These are phyloP conservation scores for Dysmachus trigonus DNA, from an alignment of 2,888 invertebrate genomes.

Conservation along the genomic window DNA sequence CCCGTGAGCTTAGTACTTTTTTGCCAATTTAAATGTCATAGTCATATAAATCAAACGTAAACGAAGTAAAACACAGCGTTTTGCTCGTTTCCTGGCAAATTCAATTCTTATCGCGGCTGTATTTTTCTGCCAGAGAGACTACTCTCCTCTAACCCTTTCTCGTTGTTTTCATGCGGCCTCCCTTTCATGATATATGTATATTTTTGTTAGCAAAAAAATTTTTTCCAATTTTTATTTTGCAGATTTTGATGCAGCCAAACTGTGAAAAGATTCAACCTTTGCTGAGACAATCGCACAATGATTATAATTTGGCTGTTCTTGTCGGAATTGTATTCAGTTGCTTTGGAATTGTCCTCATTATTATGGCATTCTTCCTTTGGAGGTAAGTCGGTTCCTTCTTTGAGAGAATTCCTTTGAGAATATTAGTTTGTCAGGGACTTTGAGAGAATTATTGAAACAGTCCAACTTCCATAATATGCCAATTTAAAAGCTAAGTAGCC, in stretches of 20 bases:
- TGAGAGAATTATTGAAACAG: not conserved
- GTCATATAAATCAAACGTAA: slow-evolving; percentile 30
- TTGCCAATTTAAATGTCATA: slow-evolving; percentile 40
- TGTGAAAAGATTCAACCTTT: slow-evolving; percentile 73
- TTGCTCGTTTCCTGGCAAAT: slow-evolving; percentile 3
- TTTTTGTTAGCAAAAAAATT: not conserved
- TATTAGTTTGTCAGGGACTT: not conserved
- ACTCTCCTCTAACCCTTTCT: not conserved
- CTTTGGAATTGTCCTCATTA: slow-evolving; percentile 74
- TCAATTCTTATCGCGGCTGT: slow-evolving; percentile 18
- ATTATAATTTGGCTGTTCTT: slow-evolving; percentile 75
- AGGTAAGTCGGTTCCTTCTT: slow-evolving; percentile 67
- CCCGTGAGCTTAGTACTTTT: slow-evolving; percentile 4
- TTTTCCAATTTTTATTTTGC: slow-evolving; percentile 44
- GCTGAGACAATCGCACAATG: slow-evolving; percentile 69
- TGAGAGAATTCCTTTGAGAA: not conserved
- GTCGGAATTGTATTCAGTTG: slow-evolving; percentile 77
- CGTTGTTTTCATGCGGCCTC: not conserved
- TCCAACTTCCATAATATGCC: not conserved
- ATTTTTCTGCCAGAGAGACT: not conserved
- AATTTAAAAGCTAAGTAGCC: not conserved
- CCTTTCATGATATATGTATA: not conserved
- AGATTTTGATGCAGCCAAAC: slow-evolving; percentile 72
- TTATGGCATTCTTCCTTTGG: slow-evolving; percentile 77
- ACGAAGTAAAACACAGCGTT: not conserved